Evolutionary conservation across 2,797 vertebrate species (phyloP).

Genomic region (Falco columbarius): DNA sequence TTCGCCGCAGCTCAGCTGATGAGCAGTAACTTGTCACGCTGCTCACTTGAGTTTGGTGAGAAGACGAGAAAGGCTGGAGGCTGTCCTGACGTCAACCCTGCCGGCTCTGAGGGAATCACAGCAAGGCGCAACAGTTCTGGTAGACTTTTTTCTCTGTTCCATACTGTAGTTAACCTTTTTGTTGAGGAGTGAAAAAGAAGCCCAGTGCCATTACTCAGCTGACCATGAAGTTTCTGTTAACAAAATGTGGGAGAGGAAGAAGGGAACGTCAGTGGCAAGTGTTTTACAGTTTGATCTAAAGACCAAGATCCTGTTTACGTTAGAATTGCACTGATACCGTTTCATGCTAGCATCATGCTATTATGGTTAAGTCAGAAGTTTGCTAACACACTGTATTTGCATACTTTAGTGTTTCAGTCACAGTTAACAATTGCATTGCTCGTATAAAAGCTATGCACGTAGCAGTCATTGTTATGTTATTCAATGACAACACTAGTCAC

Average conservation of each 20-base stretch:
- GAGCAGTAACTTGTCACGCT: fast-evolving
- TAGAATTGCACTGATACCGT: background rate
- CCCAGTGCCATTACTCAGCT: background rate
- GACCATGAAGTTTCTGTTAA: background rate
- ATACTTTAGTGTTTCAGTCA: background rate
- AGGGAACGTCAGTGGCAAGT: background rate
- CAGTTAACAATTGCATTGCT: background rate
- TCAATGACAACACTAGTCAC: background rate
- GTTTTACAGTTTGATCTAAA: background rate
- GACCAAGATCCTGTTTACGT: background rate
- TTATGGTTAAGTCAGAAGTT: background rate
- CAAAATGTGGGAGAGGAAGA: background rate
- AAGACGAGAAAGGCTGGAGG: background rate
- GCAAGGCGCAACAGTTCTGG: fast-evolving
- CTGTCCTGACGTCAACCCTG: background rate
- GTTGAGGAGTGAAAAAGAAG: background rate
- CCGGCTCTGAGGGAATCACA: background rate
- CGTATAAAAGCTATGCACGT: background rate
- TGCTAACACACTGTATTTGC: fast-evolving
- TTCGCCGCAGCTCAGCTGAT: background rate
- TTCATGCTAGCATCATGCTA: background rate
- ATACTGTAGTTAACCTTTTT: fast-evolving
- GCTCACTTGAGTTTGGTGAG: background rate
- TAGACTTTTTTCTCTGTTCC: background rate
- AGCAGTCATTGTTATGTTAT: background rate